Percentiles rank a stretch among this genome's conserved stretches.
These are phyloP conservation scores for Fregata magnificens DNA, from an alignment of 2,113 vertebrate species.

Conservation along the genomic window DNA sequence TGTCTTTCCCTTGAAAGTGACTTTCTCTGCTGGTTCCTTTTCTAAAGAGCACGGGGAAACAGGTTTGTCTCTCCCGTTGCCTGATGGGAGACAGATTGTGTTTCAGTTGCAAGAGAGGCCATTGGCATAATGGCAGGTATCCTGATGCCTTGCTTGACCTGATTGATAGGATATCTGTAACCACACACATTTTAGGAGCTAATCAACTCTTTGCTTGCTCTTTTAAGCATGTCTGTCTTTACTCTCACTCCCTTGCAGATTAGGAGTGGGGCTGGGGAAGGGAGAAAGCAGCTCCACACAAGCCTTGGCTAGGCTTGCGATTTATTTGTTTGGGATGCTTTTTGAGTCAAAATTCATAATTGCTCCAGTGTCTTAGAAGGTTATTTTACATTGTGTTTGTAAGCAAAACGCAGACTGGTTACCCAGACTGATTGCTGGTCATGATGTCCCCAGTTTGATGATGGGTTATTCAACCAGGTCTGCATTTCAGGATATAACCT, in stretches of 20 bases:
- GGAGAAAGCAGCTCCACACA: not conserved
- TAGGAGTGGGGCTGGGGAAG: not conserved
- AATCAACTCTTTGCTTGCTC: not conserved
- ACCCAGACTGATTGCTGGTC: not conserved
- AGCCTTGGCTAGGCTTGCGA: not conserved
- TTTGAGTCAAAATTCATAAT: not conserved
- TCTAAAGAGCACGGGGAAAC: not conserved
- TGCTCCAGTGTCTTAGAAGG: not conserved
- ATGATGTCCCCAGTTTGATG: not conserved
- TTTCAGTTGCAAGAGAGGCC: slow-evolving; percentile 61
- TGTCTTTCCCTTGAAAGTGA: slow-evolving; percentile 56
- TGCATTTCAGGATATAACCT: not conserved
- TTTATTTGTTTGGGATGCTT: not conserved
- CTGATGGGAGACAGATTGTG: slow-evolving; percentile 42
- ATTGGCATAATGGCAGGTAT: slow-evolving; percentile 21
- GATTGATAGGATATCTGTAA: slow-evolving; percentile 59
- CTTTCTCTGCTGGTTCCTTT: slow-evolving; percentile 38
- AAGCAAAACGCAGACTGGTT: not conserved
- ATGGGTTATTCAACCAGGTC: not conserved
- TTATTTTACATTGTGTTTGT: not conserved
- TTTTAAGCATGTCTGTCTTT: not conserved
- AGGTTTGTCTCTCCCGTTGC: not conserved
- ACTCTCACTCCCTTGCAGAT: not conserved
- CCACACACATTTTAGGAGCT: not conserved
- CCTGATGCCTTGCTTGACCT: not conserved